These are phyloP conservation scores for Drosophila diplacantha DNA, from an alignment of 2,888 invertebrate genomes.

Conservation along the genomic window DNA sequence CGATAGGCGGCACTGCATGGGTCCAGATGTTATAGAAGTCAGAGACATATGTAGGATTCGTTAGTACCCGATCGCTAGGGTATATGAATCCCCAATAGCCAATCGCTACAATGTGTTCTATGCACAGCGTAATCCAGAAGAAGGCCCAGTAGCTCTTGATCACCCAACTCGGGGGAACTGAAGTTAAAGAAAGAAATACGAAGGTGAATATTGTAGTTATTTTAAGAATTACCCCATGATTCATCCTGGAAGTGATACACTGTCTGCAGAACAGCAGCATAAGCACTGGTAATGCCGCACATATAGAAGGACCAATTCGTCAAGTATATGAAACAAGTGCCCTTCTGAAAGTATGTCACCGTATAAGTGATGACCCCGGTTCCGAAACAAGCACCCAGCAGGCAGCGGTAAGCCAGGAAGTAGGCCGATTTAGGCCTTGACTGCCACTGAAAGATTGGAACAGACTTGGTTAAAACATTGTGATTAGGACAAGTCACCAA, in stretches of 20 bases:
- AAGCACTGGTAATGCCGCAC: constrained; percentile 24
- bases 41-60: neutral
- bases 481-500: neutral
- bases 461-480: too few relatives aligned
- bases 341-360: neutral
- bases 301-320: constrained; percentile 46
- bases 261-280: constrained; percentile 34
- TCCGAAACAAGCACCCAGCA: constrained; percentile 33
- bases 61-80: constrained; percentile 2
- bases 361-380: constrained; percentile 1
- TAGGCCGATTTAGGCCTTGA: constrained; percentile 6
- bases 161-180: neutral
- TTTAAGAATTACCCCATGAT: constrained; percentile 29
- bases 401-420: constrained; percentile 51
- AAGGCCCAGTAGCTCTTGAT: constrained; percentile 42
- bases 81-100: constrained; percentile 42
- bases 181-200: neutral
- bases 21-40: constrained; percentile 33
- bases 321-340: constrained; percentile 43
- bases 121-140: constrained; percentile 38
- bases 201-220: neutral
- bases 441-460: constrained; percentile 47
- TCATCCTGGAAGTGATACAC: constrained; percentile 17
- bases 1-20: constrained; percentile 33
- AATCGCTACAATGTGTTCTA: neutral